Percentiles rank a stretch among this genome's conserved stretches.
Evolutionary conservation across 2,113 vertebrate genomes (phyloP).

Genomic region (Orientallactaga bullata): DNA sequence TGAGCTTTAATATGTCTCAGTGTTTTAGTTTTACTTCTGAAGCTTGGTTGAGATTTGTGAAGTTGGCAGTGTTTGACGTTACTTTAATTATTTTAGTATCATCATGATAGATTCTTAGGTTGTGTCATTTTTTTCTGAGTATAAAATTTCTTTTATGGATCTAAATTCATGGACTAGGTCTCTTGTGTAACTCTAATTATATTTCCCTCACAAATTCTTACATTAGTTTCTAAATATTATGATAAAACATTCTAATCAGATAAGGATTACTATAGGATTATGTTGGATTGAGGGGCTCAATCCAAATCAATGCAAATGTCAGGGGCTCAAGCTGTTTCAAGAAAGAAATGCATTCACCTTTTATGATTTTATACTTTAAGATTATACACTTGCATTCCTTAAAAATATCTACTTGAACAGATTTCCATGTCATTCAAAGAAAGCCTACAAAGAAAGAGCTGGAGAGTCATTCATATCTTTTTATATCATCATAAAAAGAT

Average conservation of each 20-base stretch:
- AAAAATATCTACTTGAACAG: constrained; percentile 17
- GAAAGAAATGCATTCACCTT: constrained; percentile 39
- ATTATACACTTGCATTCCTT: constrained; percentile 46
- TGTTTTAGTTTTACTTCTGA: constrained; percentile 45
- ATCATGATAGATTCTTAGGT: not conserved
- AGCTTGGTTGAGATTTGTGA: not conserved
- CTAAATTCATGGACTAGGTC: not conserved
- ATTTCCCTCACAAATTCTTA: constrained; percentile 4
- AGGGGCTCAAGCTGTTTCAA: constrained; percentile 40
- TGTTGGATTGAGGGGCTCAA: not conserved
- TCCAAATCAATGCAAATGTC: constrained; percentile 53
- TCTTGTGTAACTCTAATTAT: not conserved
- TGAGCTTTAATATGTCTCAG: not conserved
- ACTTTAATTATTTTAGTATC: constrained; percentile 24
- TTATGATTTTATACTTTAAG: constrained; percentile 47
- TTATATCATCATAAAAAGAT: constrained; percentile 2
- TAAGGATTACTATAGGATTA: constrained; percentile 40
- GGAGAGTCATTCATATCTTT: not conserved
- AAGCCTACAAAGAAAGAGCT: not conserved
- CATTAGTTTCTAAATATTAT: constrained; percentile 56
- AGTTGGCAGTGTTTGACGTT: not conserved
- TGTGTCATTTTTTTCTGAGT: constrained; percentile 24
- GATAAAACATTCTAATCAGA: constrained; percentile 61
- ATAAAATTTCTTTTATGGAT: not conserved
- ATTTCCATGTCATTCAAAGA: constrained; percentile 22